Evolutionary conservation across 2,888 invertebrate genomes (phyloP).

Genomic region (Trachelus iudaicus): DNA sequence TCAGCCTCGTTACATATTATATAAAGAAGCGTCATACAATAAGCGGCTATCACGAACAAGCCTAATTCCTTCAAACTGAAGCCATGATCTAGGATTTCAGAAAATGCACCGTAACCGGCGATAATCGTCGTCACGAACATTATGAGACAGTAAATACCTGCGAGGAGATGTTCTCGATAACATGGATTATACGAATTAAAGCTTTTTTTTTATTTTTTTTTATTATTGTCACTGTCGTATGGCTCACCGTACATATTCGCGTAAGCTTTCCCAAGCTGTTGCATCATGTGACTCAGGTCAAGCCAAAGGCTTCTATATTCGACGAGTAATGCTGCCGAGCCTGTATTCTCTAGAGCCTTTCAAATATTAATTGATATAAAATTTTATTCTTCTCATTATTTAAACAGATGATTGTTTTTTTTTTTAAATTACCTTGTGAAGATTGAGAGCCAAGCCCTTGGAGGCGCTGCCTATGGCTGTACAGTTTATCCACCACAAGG

Average conservation of each 20-base stretch:
- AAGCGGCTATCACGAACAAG: conserved; percentile 76
- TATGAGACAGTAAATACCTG: conserved; percentile 76
- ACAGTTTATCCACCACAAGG: conserved; percentile 76
- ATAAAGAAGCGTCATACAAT: conserved; percentile 77
- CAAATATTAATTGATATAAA: neutral
- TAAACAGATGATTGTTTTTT: neutral
- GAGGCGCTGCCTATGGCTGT: conserved; percentile 75
- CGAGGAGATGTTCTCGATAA: neutral
- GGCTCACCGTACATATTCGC: conserved; percentile 76
- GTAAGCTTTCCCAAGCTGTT: conserved; percentile 78
- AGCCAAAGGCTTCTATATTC: conserved; percentile 79
- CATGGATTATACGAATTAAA: neutral
- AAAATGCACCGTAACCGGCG: conserved; percentile 76
- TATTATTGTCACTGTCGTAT: neutral
- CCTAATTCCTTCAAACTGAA: conserved; percentile 79
- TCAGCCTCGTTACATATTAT: conserved; percentile 82
- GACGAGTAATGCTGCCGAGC: conserved; percentile 74
- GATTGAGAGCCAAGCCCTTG: conserved; percentile 72
- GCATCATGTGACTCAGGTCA: conserved; percentile 82
- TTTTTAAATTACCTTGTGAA: conserved; percentile 65
- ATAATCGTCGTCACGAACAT: conserved; percentile 81
- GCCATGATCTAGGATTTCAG: conserved; percentile 79
- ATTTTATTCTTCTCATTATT: neutral
- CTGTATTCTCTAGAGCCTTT: conserved; percentile 71
- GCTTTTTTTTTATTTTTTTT: too few relatives aligned